These are phyloP conservation scores for Drosophila busckii DNA, from an alignment of 1,140 invertebrate genomes.

Conservation along the genomic window DNA sequence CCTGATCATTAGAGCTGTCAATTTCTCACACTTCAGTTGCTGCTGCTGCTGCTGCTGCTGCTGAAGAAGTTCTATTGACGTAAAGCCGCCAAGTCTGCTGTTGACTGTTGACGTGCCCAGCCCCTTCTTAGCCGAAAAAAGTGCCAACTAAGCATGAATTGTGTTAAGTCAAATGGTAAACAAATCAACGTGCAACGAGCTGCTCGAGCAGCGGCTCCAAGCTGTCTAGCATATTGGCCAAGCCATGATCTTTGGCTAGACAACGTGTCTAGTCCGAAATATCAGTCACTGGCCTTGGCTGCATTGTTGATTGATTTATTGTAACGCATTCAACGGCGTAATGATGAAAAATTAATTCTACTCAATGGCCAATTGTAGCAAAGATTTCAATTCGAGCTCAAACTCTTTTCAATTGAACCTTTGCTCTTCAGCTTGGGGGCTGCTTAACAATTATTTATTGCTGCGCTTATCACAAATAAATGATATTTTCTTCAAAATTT, in stretches of 20 bases:
- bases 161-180: slow-evolving; percentile 67
- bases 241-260: slow-evolving; percentile 51
- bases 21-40: slow-evolving; percentile 57
- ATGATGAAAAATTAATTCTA: slow-evolving; percentile 78
- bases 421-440: slow-evolving; percentile 9
- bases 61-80: slow-evolving; percentile 75
- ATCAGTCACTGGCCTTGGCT: slow-evolving; percentile 22
- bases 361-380: slow-evolving; percentile 44
- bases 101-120: slow-evolving; percentile 12
- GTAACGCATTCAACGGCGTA: slow-evolving; percentile 47
- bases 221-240: slow-evolving; percentile 73
- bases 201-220: slow-evolving; percentile 71
- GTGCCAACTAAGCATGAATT: slow-evolving; percentile 76
- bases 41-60: no score
- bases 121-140: slow-evolving; percentile 29
- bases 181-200: slow-evolving; percentile 49
- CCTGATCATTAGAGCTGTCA: slow-evolving; percentile 65
- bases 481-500: slow-evolving; percentile 14
- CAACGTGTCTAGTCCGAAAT: slow-evolving; percentile 28
- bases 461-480: slow-evolving; percentile 30
- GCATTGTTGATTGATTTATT: slow-evolving; percentile 75
- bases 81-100: slow-evolving; percentile 10
- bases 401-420: slow-evolving; percentile 32
- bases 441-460: slow-evolving; percentile 67
- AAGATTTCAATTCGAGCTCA: slow-evolving; percentile 28